phyloP scores from a whole-genome alignment of 2,113 vertebrate species.

The Saimiri boliviensis region DNA sequence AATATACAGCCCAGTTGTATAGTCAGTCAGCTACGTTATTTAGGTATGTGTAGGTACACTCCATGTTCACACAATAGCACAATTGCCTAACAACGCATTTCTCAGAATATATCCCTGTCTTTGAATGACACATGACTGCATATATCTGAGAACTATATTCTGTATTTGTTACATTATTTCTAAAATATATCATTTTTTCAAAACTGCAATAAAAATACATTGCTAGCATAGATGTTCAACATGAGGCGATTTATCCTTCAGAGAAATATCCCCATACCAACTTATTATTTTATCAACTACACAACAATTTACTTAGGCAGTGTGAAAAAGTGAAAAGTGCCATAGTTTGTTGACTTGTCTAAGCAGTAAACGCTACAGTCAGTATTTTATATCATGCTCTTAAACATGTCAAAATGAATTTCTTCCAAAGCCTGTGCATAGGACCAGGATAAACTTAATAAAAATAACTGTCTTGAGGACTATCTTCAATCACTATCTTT shows the following conservation, averaged over 20 bases:
- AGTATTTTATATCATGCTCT: conserved; percentile 66
- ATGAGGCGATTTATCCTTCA: neutral
- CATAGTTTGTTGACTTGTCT: conserved; percentile 49
- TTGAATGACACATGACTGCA: neutral
- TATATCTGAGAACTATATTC: neutral
- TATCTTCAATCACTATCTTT: conserved; percentile 54
- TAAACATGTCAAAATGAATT: conserved; percentile 73
- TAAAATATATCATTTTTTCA: neutral
- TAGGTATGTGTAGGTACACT: neutral
- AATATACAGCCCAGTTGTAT: neutral
- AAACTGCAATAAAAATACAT: neutral
- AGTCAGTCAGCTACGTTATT: neutral
- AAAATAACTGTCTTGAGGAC: conserved; percentile 56
- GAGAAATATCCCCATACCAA: conserved; percentile 59
- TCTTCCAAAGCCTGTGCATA: conserved; percentile 59
- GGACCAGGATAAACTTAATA: conserved; percentile 56
- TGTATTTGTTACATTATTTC: neutral
- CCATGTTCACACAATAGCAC: neutral
- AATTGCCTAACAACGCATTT: neutral
- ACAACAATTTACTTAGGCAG: conserved; percentile 69
- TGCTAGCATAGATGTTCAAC: conserved; percentile 42
- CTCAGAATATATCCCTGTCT: neutral
- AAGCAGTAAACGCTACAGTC: conserved; percentile 52
- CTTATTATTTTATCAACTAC: conserved; percentile 54
- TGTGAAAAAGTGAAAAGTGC: conserved; percentile 41